A percentile compares a stretch with the other conserved stretches of the same genome.
Conservation (phyloP, 1,140 invertebrate genomes). For the Drosophila nigrodunni region DNA sequence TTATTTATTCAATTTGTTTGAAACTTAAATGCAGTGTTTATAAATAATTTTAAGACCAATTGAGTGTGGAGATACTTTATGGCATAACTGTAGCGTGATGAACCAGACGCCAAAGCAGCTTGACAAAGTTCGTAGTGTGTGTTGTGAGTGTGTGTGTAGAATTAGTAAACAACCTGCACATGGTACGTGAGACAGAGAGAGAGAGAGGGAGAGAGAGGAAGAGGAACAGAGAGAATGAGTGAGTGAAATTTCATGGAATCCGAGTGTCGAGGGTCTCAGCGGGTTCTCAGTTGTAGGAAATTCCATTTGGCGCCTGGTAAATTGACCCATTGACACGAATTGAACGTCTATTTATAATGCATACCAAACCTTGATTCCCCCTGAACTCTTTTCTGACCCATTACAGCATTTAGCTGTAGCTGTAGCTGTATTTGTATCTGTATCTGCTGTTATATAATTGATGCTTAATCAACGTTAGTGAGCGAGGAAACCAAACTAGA, state of each 20-base stretch:
- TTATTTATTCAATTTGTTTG: background rate
- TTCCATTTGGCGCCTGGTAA: slow-evolving; percentile 49
- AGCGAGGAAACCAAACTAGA: slow-evolving; percentile 11
- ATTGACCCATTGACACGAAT: slow-evolving; percentile 45
- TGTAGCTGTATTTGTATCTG: no score
- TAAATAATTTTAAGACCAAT: background rate
- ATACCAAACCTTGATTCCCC: background rate
- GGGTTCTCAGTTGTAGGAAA: slow-evolving; percentile 21
- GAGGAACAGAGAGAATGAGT: background rate
- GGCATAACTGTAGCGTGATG: slow-evolving; percentile 26
- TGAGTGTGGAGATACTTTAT: slow-evolving; percentile 14
- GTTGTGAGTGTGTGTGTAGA: slow-evolving; percentile 3
- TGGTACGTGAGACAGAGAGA: background rate
- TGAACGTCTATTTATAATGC: slow-evolving; percentile 15
- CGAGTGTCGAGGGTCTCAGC: slow-evolving; percentile 8
- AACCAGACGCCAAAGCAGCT: slow-evolving; percentile 5
- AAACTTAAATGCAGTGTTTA: background rate
- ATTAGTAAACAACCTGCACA: slow-evolving; percentile 15
- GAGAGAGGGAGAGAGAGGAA: background rate
- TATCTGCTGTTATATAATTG: slow-evolving; percentile 21
- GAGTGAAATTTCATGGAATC: slow-evolving; percentile 16
- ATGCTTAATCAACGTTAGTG: slow-evolving; percentile 22
- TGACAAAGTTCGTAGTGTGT: slow-evolving; percentile 3
- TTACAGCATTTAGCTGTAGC: background rate
- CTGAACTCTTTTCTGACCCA: background rate